Base-by-base conservation (phyloP, 1,140 invertebrate genomes). In the Meloidogyne hapla region DNA sequence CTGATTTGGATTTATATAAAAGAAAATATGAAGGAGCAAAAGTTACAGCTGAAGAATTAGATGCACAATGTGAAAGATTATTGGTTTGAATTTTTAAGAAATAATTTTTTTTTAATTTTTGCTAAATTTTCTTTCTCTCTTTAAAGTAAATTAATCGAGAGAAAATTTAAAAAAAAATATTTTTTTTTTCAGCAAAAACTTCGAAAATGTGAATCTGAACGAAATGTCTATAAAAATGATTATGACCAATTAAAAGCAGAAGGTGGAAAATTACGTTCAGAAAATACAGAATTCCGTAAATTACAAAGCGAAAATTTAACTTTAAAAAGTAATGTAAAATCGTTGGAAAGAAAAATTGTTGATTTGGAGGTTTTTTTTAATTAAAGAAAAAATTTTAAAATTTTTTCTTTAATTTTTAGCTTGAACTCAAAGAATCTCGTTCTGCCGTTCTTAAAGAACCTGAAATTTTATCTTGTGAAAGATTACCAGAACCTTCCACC, bases 381-480 rank as follows among this genome's bases (percentile, higher is more conserved):
- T 26, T 18, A 21, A n/a, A 48, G 13, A 75, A 76, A 65, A 28
- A 25, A n/a, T 13, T 2, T 48, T 15, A 18, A 23, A 25, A 18
- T 15, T 63, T 13, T n/a, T 74, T 63, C 12, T 66, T 23, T 23
- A 4, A 18, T 70, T 13, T 33, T 73, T 63, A 80, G 79, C 71
- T 67, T 45, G 80, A 80, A 40, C 21, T 80, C 8, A 80, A 77
- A 33, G 74, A 77, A 48, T 62, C 79, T 15, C 79, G 66, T 45
- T 79, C 73, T 8, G 76, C 81, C 21, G 42, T 83, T 56, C 69
- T 76, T 8, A 64, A 26, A 18, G 76, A 77, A 66, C 38, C 64
- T 21, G 75, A 61, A 28, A 76, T 12, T 56, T 25, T 77, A 0
- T 45, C 56, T 25, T 5, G 21, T 10, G 69, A 56, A 26, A 42